Conservation (phyloP, 35 echinoderm and acorn worm species). For the Heliocidaris erythrogramma region DNA sequence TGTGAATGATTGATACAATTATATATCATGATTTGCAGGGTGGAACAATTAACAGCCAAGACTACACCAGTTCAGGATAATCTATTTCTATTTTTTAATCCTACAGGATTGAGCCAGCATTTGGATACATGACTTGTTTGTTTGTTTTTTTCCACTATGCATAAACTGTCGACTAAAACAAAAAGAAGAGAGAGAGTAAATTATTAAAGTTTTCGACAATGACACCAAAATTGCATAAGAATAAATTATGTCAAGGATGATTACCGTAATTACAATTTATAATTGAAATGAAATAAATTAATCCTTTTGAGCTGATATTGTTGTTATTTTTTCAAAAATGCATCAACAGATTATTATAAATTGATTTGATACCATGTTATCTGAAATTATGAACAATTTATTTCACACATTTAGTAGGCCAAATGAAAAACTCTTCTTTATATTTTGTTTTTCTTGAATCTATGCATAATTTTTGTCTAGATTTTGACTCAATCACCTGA, state of each 20-base stretch:
- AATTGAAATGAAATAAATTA: not conserved
- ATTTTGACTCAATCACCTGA: conserved; percentile 69
- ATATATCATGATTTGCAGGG: not conserved
- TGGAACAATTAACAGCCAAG: not conserved
- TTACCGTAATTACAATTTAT: not conserved
- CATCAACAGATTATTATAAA: not conserved
- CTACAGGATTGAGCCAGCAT: not conserved
- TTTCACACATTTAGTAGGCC: not conserved
- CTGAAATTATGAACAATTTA: not conserved
- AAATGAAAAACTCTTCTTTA: not conserved
- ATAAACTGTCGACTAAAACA: not conserved
- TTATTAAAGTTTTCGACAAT: not conserved
- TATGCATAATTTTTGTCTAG: conserved; percentile 13
- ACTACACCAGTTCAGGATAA: not conserved
- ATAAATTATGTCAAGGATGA: not conserved
- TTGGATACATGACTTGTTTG: not conserved
- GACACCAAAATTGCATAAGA: not conserved
- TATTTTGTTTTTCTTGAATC: conserved; percentile 17
- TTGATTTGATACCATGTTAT: not conserved
- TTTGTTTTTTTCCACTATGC: too few species aligned
- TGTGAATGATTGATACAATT: not conserved
- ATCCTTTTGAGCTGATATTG: not conserved
- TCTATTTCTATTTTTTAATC: not conserved
- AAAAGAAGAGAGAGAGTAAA: not conserved
- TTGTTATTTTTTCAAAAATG: not conserved